Evolutionary conservation across 2,888 invertebrate genomes (phyloP), one percentile per base, ranked within the genome.

Genomic region (Polylopha cassiicola): DNA sequence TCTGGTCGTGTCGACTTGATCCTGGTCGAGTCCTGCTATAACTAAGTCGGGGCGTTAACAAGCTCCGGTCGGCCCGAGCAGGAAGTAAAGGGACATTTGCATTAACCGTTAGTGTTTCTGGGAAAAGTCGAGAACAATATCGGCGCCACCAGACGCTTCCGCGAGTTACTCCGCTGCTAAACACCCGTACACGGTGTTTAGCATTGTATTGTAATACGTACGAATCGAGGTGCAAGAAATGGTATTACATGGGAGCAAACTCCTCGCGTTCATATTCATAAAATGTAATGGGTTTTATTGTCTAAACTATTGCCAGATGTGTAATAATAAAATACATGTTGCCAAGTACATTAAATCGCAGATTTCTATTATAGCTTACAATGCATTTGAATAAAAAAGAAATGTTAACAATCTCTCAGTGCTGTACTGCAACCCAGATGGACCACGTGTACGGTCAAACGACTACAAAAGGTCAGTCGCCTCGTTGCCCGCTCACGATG

Each of bases 51-150:
- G 61, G 69, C 64, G 71, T 73, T 78, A 77, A 76, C 75, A 72
- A 67, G 71, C 66, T 55, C 51, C 47, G 51, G 43, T 37, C 39
- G 43, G 44, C 39, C 38, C 60, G 58, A 71, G 71, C 69, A 73
- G 81, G 81, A 81, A 81, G 70, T 73, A 53, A 53, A 46, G 58
- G 57, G 71, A 67, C 71, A 75, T 79, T 81, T 73, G 71, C 73
- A 74, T 79, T n/a, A 77, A 73, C 75, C 74, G 78, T 76, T 80
- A 76, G 53, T 60, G 53, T 64, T 73, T 68, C 73, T 72, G 67
- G 62, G 68, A 72, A 74, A 67, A 56, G 51, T 65, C 48, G 48
- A 65, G 65, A 74, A 75, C 73, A 73, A 74, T 76, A 73, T 76
- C 58, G 61, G 54, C 58, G 56, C 53, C 50, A 56, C 45, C 47